A percentile compares a stretch with the other conserved stretches of the same genome.
These are phyloP conservation scores for Marmota monax DNA, from an alignment of 2,113 vertebrate genomes.

Conservation along the genomic window DNA sequence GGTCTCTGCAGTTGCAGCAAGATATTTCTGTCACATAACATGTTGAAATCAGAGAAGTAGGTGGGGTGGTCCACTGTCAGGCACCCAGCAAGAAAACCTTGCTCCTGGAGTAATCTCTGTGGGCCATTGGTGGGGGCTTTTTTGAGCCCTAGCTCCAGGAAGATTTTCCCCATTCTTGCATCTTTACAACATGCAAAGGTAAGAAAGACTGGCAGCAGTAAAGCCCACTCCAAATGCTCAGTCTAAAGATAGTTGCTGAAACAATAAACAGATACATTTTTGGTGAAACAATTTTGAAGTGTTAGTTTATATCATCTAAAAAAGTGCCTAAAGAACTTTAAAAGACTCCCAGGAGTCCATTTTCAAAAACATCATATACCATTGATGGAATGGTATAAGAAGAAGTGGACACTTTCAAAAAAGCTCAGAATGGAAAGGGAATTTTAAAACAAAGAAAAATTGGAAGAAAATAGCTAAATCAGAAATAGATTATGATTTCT, in stretches of 20 bases:
- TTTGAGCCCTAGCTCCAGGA: background rate
- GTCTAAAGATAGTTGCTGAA: constrained; percentile 93
- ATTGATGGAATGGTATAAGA: constrained; percentile 89
- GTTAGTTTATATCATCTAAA: constrained; percentile 90
- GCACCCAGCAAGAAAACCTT: background rate
- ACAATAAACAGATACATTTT: constrained; percentile 96
- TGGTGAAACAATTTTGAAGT: constrained; percentile 93
- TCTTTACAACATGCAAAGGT: background rate
- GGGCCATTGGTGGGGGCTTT: background rate
- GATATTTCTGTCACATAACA: background rate
- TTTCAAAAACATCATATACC: constrained; percentile 86
- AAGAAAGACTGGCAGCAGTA: constrained; percentile 89
- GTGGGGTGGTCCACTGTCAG: background rate
- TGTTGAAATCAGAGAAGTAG: background rate
- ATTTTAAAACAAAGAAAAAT: constrained; percentile 88
- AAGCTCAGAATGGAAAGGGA: constrained; percentile 84
- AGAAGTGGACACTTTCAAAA: constrained; percentile 69
- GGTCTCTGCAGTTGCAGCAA: background rate
- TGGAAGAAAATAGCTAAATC: constrained; percentile 89
- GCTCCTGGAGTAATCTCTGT: background rate
- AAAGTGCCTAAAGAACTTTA: constrained; percentile 90
- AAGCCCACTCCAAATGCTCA: constrained; percentile 93
- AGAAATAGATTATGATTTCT: constrained; percentile 91
- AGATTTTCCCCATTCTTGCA: too few relatives aligned
- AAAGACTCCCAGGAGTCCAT: constrained; percentile 74